A percentile compares a stretch with the other conserved stretches of the same genome.
phyloP scores from a whole-genome alignment of 2,888 invertebrate species.

The Pseudococcus longispinus region DNA sequence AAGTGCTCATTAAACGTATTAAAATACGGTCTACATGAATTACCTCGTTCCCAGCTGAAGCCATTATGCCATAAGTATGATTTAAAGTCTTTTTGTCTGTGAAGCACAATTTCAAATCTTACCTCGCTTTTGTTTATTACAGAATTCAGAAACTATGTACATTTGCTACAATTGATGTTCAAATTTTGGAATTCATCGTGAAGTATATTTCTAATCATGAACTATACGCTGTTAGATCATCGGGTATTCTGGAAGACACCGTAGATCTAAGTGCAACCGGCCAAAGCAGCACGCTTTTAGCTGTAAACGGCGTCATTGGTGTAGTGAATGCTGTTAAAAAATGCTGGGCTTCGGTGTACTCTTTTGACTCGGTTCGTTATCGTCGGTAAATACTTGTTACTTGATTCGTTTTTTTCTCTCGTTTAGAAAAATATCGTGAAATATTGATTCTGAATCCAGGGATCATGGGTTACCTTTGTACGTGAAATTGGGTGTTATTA shows the following conservation, averaged over 20 bases:
- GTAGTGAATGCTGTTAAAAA: constrained; percentile 69
- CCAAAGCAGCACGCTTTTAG: constrained; percentile 81
- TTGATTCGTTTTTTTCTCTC: not conserved
- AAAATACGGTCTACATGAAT: constrained; percentile 12
- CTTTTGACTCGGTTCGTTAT: constrained; percentile 79
- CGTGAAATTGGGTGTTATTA: constrained; percentile 78
- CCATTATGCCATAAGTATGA: constrained; percentile 21
- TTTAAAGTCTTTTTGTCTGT: not conserved
- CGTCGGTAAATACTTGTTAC: constrained; percentile 68
- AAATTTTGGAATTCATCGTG: constrained; percentile 61
- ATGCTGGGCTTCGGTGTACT: constrained; percentile 85
- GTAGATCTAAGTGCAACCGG: constrained; percentile 82
- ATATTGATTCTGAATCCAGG: constrained; percentile 61
- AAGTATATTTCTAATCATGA: not conserved
- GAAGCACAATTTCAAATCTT: not conserved
- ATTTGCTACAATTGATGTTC: constrained; percentile 58
- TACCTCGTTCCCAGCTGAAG: not conserved
- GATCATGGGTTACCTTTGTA: constrained; percentile 76
- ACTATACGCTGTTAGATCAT: constrained; percentile 70
- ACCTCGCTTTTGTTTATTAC: not conserved
- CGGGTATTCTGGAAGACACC: constrained; percentile 80
- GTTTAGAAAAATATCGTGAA: not conserved
- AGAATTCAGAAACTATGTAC: constrained; percentile 58
- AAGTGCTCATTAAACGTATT: constrained; percentile 26
- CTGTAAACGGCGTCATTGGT: constrained; percentile 68